Evolutionary conservation across 2,888 invertebrate species (phyloP).

Genomic region (Mimachlamys varia): DNA sequence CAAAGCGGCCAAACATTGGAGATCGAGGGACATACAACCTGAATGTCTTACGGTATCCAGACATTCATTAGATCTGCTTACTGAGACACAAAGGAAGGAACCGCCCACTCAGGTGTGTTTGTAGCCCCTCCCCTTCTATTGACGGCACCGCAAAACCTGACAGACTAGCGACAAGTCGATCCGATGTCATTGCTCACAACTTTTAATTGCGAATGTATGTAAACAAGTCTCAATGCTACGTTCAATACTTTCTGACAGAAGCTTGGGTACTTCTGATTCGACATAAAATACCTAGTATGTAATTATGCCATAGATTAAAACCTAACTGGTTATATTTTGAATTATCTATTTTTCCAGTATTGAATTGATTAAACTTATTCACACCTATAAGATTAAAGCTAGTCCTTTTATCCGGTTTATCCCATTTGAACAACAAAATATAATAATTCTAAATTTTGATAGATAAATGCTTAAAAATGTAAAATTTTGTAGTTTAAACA

Average conservation of each 20-base stretch:
- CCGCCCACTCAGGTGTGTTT: not conserved
- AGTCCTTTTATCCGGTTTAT: too few relatives aligned
- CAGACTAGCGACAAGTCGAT: not conserved
- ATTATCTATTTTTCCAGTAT: not conserved
- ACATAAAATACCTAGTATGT: not conserved
- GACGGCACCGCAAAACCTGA: not conserved
- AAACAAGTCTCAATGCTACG: not conserved
- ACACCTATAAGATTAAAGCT: too few relatives aligned
- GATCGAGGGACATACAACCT: not conserved
- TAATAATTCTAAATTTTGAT: not conserved
- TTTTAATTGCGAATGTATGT: not conserved
- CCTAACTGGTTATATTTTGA: not conserved
- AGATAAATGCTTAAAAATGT: not conserved
- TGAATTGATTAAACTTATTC: too few relatives aligned
- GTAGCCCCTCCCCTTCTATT: not conserved
- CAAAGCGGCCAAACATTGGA: too few relatives aligned
- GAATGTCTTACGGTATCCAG: not conserved
- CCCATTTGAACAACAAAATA: not conserved
- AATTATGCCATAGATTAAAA: too few relatives aligned
- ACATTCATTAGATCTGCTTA: conserved; percentile 1
- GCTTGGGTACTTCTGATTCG: not conserved
- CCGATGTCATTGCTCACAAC: not conserved
- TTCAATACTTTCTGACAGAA: not conserved
- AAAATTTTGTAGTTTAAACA: too few relatives aligned
- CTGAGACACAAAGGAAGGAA: not conserved